Evolutionary conservation across 2,113 vertebrate genomes (phyloP).

Genomic region (Bettongia penicillata): DNA sequence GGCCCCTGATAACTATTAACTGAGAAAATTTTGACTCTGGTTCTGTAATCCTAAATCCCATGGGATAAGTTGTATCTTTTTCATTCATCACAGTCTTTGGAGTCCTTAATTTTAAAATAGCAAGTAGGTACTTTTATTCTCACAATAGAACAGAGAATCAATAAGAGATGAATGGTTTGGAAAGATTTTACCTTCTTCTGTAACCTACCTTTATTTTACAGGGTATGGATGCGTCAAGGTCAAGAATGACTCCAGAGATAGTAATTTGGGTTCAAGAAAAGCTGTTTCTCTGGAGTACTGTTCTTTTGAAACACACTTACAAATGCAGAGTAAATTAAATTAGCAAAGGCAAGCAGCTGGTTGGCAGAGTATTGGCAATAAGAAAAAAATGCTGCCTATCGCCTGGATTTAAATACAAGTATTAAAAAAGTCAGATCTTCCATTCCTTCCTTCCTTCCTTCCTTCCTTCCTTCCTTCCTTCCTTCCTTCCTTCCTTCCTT

Average conservation of each 20-base stretch:
- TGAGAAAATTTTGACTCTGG: slow-evolving; percentile 42
- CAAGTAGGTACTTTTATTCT: slow-evolving; percentile 67
- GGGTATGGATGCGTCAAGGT: slow-evolving; percentile 70
- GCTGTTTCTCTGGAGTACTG: slow-evolving; percentile 67
- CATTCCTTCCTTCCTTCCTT: too few relatives aligned
- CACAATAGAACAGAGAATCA: slow-evolving; percentile 76
- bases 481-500: too few relatives aligned
- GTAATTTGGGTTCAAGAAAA: slow-evolving; percentile 70
- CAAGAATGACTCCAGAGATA: slow-evolving; percentile 75
- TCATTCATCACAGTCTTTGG: slow-evolving; percentile 71
- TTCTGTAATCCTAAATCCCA: slow-evolving; percentile 59
- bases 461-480: too few relatives aligned
- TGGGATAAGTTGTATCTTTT: slow-evolving; percentile 57
- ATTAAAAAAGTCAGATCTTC: slow-evolving; percentile 45
- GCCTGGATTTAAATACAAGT: slow-evolving; percentile 62
- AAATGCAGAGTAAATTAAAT: slow-evolving; percentile 75
- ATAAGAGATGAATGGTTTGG: slow-evolving; percentile 78
- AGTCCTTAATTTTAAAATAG: slow-evolving; percentile 75
- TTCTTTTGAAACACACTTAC: slow-evolving; percentile 75
- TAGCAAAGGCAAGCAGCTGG: slow-evolving; percentile 75
- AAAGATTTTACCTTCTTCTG: slow-evolving; percentile 73
- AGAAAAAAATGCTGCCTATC: slow-evolving; percentile 67
- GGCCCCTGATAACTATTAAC: slow-evolving; percentile 33
- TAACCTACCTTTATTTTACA: slow-evolving; percentile 63
- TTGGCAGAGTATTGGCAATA: slow-evolving; percentile 69